These are phyloP conservation scores for Stramonita haemastoma DNA, from an alignment of 2,888 invertebrate species.

Conservation along the genomic window DNA sequence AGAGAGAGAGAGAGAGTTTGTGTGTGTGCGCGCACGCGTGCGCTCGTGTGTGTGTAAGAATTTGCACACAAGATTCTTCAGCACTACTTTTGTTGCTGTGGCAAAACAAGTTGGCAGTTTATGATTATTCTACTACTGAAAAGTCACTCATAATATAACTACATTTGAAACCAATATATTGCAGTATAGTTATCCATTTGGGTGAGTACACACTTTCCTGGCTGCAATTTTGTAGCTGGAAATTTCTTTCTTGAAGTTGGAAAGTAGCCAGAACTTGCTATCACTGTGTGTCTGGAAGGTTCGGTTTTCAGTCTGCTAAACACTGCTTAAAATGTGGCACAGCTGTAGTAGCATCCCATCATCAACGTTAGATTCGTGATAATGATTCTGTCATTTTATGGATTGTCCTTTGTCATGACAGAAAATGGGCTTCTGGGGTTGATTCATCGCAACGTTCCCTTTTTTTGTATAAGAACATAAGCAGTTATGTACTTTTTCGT, in stretches of 20 bases:
- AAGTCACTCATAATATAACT: neutral
- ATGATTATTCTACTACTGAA: neutral
- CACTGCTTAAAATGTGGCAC: too few species aligned
- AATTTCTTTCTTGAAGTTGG: too few species aligned
- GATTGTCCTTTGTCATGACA: neutral
- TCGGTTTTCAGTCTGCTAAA: too few species aligned
- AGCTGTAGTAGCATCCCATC: too few species aligned
- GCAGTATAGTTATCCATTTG: neutral
- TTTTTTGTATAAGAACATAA: neutral
- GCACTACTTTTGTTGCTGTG: neutral
- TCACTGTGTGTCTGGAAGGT: too few species aligned
- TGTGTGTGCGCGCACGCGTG: constrained; percentile 8
- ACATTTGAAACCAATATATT: neutral
- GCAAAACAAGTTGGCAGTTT: neutral
- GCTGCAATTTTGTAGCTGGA: too few species aligned
- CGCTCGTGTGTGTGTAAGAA: neutral
- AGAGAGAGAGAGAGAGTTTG: too few species aligned
- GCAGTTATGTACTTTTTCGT: neutral
- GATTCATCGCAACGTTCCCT: neutral
- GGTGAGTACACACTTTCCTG: neutral
- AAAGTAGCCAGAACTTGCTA: too few species aligned
- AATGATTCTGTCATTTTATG: too few species aligned
- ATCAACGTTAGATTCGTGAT: too few species aligned
- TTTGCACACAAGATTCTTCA: neutral
- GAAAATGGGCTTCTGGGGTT: neutral